Conservation (phyloP, 2,797 vertebrate species). For the Neoniphon sammara region DNA sequence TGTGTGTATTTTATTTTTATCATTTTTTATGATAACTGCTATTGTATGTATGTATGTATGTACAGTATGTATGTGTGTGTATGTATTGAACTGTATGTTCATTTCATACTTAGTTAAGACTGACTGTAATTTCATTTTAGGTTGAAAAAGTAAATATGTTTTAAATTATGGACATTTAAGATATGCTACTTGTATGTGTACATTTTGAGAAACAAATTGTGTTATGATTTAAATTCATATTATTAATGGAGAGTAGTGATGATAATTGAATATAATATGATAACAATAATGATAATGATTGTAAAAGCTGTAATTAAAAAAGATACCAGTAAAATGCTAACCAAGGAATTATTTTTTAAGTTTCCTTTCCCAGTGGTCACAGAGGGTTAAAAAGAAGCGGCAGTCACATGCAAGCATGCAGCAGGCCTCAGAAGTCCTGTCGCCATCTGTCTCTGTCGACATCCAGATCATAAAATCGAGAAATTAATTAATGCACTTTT, state of each 20-base stretch:
- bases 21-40: slow-evolving; percentile 86
- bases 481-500: no score
- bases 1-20: slow-evolving; percentile 87
- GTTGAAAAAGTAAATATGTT: slow-evolving; percentile 83
- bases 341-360: slow-evolving; percentile 43
- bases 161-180: slow-evolving; percentile 84
- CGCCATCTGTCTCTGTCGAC: no score
- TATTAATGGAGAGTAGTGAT: slow-evolving; percentile 80
- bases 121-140: slow-evolving; percentile 84
- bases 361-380: neutral
- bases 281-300: slow-evolving; percentile 81
- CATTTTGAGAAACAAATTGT: slow-evolving; percentile 83
- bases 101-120: slow-evolving; percentile 87
- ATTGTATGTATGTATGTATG: slow-evolving; percentile 82
- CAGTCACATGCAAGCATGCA: no score
- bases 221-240: slow-evolving; percentile 85
- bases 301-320: slow-evolving; percentile 85
- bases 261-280: slow-evolving; percentile 82
- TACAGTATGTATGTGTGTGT: slow-evolving; percentile 76
- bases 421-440: no score
- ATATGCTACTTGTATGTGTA: slow-evolving; percentile 89
- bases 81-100: slow-evolving; percentile 84
- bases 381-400: no score
- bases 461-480: no score
- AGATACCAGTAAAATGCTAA: slow-evolving; percentile 73